Evolutionary conservation across 2,113 vertebrate genomes (phyloP), one percentile per base, ranked within the genome.

Genomic region (Rattus norvegicus): DNA sequence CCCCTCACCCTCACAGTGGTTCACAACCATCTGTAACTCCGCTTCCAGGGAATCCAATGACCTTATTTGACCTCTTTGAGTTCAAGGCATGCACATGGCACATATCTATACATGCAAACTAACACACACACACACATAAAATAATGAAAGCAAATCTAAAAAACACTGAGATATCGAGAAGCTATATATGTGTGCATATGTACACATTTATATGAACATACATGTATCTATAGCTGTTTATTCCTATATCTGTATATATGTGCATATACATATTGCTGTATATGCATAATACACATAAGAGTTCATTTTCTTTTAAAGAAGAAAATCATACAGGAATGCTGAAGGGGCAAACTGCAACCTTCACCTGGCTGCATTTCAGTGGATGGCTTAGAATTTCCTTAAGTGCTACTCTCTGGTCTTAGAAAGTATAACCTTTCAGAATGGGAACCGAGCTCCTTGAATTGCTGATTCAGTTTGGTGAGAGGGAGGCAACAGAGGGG

Each of bases 341-440:
- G 0, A 52, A 73, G 12, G 56, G n/a, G 33, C 39, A 59, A 75
- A 79, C 80, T 80, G n/a, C 96, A 59, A 95, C 80, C 77, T 94
- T 93, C 69, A 69, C 67, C 19, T 56, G 85, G 59, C 73, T 92
- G 10, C 67, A 20, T 84, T 92, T 94, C 20, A 86, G 59, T n/a
- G 28, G 65, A 54, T 63, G 90, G 76, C 61, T 88, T 8, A 24
- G 67, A 65, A 88, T 96, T 97, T 97, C 72, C 69, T 0, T 92
- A 86, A 93, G 73, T 93, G 85, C 90, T 95, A 90, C 43, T 87
- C 61, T 87, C 28, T 59, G 52, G 22, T 92, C 85, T 95, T n/a
- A 65, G 77, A 92, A 97, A 88, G 67, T 67, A 52, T 93, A 95
- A 39, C 67, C 75, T 97, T 98, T 97, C 96, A 87, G 24, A 87